These are phyloP conservation scores for Pterobdella sp. DNA, from an alignment of 2,888 invertebrate species.

Conservation along the genomic window DNA sequence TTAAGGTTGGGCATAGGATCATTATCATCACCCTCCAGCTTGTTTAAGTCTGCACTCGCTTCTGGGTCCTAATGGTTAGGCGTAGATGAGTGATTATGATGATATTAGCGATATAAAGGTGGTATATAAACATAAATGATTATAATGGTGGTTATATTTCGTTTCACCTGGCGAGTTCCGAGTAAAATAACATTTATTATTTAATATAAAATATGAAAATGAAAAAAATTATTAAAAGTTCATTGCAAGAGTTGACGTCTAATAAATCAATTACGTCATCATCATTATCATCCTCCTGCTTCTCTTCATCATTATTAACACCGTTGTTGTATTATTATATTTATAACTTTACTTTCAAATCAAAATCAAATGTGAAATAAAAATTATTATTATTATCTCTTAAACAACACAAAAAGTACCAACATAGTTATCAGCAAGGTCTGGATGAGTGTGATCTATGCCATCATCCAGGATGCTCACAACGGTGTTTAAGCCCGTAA, in stretches of 20 bases:
- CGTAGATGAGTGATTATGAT: background rate
- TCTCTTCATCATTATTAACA: no score
- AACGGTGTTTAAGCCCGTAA: constrained; percentile 48
- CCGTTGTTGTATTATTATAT: no score
- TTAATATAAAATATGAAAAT: background rate
- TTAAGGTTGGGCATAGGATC: constrained; percentile 50
- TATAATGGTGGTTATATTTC: no score
- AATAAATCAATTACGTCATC: background rate
- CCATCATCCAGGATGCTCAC: constrained; percentile 52
- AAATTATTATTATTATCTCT: background rate
- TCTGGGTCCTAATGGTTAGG: constrained; percentile 44
- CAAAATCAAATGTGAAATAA: no score
- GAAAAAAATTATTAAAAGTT: background rate
- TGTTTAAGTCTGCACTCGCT: constrained; percentile 48
- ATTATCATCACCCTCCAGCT: constrained; percentile 28
- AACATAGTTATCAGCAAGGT: constrained; percentile 50
- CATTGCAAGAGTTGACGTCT: background rate
- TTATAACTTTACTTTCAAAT: no score
- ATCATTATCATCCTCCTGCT: background rate
- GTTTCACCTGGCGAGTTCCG: no score
- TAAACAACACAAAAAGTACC: constrained; percentile 36
- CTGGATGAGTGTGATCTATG: constrained; percentile 51
- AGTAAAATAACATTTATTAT: background rate
- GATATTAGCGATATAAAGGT: no score
- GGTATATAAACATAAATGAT: no score